A percentile compares a stretch with the other conserved stretches of the same genome.
These are phyloP conservation scores for Patella pellucida DNA, from an alignment of 2,888 invertebrate species.

Conservation along the genomic window DNA sequence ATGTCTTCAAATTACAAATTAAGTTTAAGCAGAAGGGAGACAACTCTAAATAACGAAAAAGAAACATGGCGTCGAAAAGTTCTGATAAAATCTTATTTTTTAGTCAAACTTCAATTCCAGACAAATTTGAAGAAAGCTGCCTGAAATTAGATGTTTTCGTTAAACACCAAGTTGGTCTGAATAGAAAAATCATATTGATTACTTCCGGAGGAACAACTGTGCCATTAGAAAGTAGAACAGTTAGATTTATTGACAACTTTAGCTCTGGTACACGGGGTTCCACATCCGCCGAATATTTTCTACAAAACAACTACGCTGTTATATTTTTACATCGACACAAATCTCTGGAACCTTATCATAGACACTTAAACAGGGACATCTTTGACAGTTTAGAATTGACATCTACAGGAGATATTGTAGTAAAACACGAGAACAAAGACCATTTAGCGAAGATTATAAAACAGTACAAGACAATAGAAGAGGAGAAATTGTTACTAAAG, in stretches of 20 bases:
- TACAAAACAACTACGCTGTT: conserved; percentile 85
- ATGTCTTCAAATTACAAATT: too few species aligned
- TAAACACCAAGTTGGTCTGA: conserved; percentile 49
- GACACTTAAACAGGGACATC: conserved; percentile 78
- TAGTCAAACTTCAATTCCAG: conserved; percentile 46
- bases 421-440: conserved; percentile 36
- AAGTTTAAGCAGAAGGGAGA: too few species aligned
- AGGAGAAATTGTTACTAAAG: conserved; percentile 69
- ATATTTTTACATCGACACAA: conserved; percentile 93
- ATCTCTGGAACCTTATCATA: conserved; percentile 90
- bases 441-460: conserved; percentile 71
- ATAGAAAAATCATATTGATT: conserved; percentile 82
- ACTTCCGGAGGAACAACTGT: conserved; percentile 96
- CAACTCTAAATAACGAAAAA: too few species aligned
- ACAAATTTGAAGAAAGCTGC: conserved; percentile 43
- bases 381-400: conserved; percentile 56
- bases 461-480: conserved; percentile 78
- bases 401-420: conserved; percentile 34
- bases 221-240: conserved; percentile 96
- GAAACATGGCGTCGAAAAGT: conserved; percentile 21
- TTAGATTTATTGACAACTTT: conserved; percentile 98
- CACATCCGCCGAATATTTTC: conserved; percentile 94
- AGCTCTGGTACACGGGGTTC: conserved; percentile 96
- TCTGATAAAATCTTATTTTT: conserved; percentile 42
- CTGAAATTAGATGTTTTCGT: conserved; percentile 41